These are phyloP conservation scores for Taurulus bubalis DNA, from an alignment of 2,113 vertebrate genomes.

Conservation along the genomic window DNA sequence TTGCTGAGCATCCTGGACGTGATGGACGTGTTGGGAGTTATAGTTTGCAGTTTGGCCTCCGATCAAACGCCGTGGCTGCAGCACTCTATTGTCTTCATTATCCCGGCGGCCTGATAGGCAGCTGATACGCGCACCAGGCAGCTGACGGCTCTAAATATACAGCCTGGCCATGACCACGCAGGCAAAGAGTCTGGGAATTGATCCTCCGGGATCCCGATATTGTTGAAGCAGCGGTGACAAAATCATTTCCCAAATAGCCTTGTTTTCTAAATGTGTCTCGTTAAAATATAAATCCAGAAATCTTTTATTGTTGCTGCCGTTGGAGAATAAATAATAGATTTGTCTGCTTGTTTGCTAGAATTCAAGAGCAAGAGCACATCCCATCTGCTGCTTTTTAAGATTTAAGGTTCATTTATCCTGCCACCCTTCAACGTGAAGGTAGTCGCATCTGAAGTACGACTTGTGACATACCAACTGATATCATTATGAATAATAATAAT, in stretches of 20 bases:
- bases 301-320: background rate
- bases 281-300: too few relatives aligned
- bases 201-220: slow-evolving; percentile 19
- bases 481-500: background rate
- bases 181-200: background rate
- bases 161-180: slow-evolving; percentile 18
- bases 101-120: slow-evolving; percentile 21
- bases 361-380: background rate
- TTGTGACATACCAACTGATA: background rate
- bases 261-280: background rate
- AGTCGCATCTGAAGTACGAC: background rate
- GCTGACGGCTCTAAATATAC: slow-evolving; percentile 68
- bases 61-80: slow-evolving; percentile 14
- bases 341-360: background rate
- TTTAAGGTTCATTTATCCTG: too few relatives aligned
- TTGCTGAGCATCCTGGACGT: background rate
- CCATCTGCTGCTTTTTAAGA: background rate
- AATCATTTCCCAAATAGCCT: slow-evolving; percentile 14
- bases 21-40: slow-evolving; percentile 3
- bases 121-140: slow-evolving; percentile 36
- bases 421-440: too few relatives aligned
- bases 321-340: background rate
- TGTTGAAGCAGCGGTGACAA: slow-evolving; percentile 13
- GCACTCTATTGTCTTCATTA: slow-evolving; percentile 53
- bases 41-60: slow-evolving; percentile 21